Percentiles rank a stretch among this genome's conserved stretches.
Evolutionary conservation across 2,888 invertebrate species (phyloP).

Genomic region (Pristionchus japonicus): DNA sequence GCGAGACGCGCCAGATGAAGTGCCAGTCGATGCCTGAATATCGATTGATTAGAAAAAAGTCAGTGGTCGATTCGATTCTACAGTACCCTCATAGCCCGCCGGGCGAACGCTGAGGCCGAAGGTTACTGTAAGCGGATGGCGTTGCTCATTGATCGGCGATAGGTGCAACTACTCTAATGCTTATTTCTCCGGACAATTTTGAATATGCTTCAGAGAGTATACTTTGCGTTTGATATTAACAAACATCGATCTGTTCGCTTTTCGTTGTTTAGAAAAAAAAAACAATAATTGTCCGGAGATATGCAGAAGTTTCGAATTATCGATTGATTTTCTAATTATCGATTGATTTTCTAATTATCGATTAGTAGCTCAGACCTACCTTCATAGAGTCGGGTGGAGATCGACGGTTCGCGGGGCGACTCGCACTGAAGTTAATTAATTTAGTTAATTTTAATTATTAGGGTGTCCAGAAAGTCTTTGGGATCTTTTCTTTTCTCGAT

Average conservation of each 20-base stretch:
- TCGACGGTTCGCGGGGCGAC: background rate
- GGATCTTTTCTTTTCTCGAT: too few relatives aligned
- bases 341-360: too few relatives aligned
- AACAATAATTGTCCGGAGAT: too few relatives aligned
- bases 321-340: too few relatives aligned
- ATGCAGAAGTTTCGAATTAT: too few relatives aligned
- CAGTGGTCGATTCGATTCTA: background rate
- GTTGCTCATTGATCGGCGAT: background rate
- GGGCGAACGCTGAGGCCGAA: background rate
- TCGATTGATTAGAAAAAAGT: background rate
- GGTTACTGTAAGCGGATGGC: background rate
- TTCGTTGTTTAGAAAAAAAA: too few relatives aligned
- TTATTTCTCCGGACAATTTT: background rate
- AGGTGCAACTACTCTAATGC: background rate
- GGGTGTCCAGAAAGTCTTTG: too few relatives aligned
- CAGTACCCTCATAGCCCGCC: conserved; percentile 21
- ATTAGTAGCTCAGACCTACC: background rate
- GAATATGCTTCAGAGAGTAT: background rate
- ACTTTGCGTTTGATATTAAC: too few relatives aligned
- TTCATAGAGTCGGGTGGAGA: background rate
- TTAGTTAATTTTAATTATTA: background rate
- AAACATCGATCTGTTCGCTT: too few relatives aligned
- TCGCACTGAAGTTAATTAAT: background rate
- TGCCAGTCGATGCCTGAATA: conserved; percentile 46
- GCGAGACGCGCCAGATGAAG: conserved; percentile 35